Evolutionary conservation across 2,113 vertebrate species (phyloP).

Genomic region (Eonycteris spelaea): DNA sequence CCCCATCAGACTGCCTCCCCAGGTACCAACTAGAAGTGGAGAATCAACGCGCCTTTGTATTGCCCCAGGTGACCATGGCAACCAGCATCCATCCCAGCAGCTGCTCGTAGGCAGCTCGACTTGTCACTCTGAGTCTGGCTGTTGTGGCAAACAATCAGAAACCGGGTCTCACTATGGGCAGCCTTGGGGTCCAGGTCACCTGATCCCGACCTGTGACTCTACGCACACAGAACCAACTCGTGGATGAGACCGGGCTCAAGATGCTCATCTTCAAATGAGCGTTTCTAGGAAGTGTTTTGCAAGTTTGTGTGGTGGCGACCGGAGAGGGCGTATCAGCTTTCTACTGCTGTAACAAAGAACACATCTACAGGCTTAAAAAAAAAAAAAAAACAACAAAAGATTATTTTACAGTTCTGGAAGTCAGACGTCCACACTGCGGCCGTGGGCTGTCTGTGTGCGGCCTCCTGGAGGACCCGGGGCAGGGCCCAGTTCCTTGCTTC

Average conservation of each 20-base stretch:
- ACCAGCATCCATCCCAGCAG: constrained; percentile 28
- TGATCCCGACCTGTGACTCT: background rate
- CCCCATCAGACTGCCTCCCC: constrained; percentile 47
- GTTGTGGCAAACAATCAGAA: background rate
- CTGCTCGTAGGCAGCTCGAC: background rate
- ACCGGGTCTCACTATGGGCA: background rate
- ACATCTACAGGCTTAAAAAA: background rate
- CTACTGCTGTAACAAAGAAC: background rate
- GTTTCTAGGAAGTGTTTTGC: background rate
- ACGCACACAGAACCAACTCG: background rate
- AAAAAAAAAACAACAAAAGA: background rate
- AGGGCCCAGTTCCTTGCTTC: background rate
- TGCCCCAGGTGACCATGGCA: constrained; percentile 60
- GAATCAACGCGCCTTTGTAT: background rate
- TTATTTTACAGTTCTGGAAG: background rate
- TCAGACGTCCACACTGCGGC: background rate
- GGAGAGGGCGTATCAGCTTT: background rate
- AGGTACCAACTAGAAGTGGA: background rate
- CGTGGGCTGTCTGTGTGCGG: no score
- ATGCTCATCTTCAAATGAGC: background rate
- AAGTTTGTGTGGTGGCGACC: background rate
- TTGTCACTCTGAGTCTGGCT: background rate
- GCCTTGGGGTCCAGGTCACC: background rate
- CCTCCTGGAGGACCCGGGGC: background rate
- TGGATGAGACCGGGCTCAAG: background rate